phyloP scores from a whole-genome alignment of 2,888 invertebrate species.

The Entomobrya multifasciata region DNA sequence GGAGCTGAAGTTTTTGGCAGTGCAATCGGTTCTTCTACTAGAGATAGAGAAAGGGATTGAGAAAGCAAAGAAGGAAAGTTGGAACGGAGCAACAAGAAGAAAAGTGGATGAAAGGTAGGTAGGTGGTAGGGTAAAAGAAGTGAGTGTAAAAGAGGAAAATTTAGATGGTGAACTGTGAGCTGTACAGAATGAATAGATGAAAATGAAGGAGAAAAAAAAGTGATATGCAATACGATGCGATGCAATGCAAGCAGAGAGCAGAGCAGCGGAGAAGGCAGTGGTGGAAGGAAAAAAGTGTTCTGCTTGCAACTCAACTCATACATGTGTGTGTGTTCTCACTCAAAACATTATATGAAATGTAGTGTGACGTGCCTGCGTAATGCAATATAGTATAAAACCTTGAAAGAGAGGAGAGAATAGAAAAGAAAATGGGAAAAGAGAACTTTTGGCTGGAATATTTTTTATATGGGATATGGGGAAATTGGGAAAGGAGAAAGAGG shows the following conservation, averaged over 20 bases:
- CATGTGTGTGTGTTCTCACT: neutral
- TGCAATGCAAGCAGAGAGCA: no score
- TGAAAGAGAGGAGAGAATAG: no score
- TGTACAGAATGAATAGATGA: neutral
- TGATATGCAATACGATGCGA: neutral
- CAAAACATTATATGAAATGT: constrained; percentile 11
- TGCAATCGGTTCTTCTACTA: neutral
- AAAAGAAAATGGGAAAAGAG: neutral
- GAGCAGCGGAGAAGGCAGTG: no score
- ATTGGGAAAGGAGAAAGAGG: neutral
- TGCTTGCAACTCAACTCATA: neutral
- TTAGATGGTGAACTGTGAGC: constrained; percentile 10
- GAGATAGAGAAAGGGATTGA: neutral
- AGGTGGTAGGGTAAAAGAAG: neutral
- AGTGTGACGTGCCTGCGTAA: constrained; percentile 7
- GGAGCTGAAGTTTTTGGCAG: neutral
- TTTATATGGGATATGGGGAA: neutral
- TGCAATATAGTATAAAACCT: neutral
- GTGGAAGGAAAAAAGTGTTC: neutral
- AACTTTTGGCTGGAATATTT: neutral
- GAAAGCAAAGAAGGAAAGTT: no score
- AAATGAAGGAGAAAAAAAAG: neutral
- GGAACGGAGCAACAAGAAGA: constrained; percentile 25
- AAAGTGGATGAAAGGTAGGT: neutral
- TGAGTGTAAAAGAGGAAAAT: constrained; percentile 4